Evolutionary conservation across 2,113 vertebrate genomes (phyloP), one percentile per base, ranked within the genome.

Genomic region (Irena cyanogastra): DNA sequence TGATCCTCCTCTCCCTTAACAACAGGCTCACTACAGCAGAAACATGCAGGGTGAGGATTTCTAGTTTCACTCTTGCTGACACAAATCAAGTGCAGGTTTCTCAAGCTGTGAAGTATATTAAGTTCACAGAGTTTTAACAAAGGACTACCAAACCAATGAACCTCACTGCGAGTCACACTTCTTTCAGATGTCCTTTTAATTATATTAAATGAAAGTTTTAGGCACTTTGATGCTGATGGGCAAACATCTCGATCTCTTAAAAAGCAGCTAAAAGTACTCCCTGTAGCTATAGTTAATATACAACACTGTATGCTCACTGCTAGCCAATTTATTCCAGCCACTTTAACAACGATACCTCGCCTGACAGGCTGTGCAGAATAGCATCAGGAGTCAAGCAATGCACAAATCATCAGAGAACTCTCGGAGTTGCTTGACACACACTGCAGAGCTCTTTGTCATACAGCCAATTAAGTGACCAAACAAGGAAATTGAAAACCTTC

Each of bases 401-500:
- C 63, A 53, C 91, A 96, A 95, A 97, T 97, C 96, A 97, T 98
- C 95, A 97, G 90, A 97, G 84, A 89, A 94, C 94, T 95, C 96
- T 66, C 82, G 96, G 97, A 98, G 96, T 94, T 98, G 97, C 95
- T 96, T 97, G 97, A 97, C 96, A 97, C 35, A 80, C 96, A 95
- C 94, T 89, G 78, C 74, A 21, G 97, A 97, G 95, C 81, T 96
- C 96, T 97, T 97, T 98, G 96, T 97, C 97, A 96, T 92, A 94
- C 80, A 97, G 97, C 97, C 98, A 98, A 98, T 98, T 98, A 98
- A 97, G 70, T 97, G 97, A 97, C 96, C 97, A 97, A 98, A 98
- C 94, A 97, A 96, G 91, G 87, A 97, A 95, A 93, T 95, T 18
- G 79, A 97, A 98, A 97, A 97, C 96, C 96, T 96, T 97, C 97